Evolutionary conservation across 2,113 vertebrate species (phyloP).

Genomic region (Calyptommatus sinebrachiatus): DNA sequence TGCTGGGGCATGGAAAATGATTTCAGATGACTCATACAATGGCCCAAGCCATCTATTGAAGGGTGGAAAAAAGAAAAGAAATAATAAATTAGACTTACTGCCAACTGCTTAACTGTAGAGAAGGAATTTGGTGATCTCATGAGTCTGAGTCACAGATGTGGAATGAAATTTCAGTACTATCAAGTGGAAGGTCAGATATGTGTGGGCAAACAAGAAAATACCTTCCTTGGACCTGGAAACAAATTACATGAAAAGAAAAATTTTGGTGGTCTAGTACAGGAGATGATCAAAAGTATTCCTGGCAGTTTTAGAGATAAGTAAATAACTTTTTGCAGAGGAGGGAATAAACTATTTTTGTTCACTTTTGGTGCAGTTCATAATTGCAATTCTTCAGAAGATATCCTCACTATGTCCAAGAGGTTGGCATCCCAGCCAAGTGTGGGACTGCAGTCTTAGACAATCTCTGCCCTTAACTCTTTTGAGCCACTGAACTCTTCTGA

Average conservation of each 20-base stretch:
- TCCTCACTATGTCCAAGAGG: too few species aligned
- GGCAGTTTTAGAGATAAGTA: not conserved
- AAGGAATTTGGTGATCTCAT: conserved; percentile 4
- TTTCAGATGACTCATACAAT: not conserved
- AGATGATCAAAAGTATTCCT: not conserved
- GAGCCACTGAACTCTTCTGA: too few species aligned
- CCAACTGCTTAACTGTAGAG: not conserved
- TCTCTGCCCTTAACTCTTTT: too few species aligned
- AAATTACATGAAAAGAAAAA: not conserved
- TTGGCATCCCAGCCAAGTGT: too few species aligned
- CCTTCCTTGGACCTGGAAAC: not conserved
- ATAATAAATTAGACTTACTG: not conserved
- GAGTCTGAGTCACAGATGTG: not conserved
- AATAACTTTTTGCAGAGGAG: too few species aligned
- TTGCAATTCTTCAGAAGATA: too few species aligned
- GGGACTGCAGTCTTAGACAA: too few species aligned
- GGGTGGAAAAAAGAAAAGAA: not conserved
- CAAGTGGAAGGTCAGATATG: not conserved
- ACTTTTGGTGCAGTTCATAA: not conserved
- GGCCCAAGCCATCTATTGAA: not conserved
- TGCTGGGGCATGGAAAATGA: not conserved
- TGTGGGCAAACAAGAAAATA: not conserved
- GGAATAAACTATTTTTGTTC: not conserved
- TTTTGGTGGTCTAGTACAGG: not conserved
- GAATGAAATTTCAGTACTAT: conserved; percentile 3